A percentile compares a stretch with the other conserved stretches of the same genome.
phyloP scores from a whole-genome alignment of 2,888 invertebrate species.

The Lithophane ornitopus region DNA sequence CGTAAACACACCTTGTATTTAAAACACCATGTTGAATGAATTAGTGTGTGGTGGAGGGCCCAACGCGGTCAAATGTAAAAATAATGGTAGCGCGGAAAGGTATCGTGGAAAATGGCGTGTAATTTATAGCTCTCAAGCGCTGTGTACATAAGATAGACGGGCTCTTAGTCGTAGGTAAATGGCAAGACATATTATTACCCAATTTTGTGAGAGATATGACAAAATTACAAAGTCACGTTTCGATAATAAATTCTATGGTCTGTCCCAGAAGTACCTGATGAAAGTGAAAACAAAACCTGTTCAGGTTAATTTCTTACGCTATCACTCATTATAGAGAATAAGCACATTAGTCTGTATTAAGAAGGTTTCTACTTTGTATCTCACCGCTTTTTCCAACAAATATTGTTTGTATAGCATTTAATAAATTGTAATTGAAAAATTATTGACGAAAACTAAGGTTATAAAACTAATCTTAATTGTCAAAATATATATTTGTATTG shows the following conservation, averaged over 20 bases:
- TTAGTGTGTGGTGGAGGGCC: constrained; percentile 35
- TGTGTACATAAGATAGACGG: constrained; percentile 14
- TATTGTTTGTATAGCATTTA: neutral
- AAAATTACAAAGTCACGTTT: neutral
- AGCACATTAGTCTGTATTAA: neutral
- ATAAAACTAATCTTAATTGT: neutral
- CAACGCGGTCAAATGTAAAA: constrained; percentile 34
- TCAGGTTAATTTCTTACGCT: neutral
- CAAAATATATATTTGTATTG: no score
- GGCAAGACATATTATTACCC: neutral
- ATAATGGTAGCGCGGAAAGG: constrained; percentile 20
- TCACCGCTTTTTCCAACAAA: neutral
- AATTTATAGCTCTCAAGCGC: constrained; percentile 4
- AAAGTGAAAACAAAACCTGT: neutral
- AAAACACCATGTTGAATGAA: constrained; percentile 54
- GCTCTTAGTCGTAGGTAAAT: neutral
- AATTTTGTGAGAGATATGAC: neutral
- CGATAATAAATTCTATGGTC: neutral
- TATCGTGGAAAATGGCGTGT: constrained; percentile 7
- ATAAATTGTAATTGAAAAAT: neutral
- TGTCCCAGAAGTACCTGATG: neutral
- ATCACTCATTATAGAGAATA: neutral
- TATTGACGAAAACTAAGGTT: neutral
- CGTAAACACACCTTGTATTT: constrained; percentile 44
- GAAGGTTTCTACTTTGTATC: neutral